Percentiles rank a stretch among this genome's conserved stretches.
phyloP scores from a whole-genome alignment of 2,113 vertebrate species.

The Tonatia bakeri region DNA sequence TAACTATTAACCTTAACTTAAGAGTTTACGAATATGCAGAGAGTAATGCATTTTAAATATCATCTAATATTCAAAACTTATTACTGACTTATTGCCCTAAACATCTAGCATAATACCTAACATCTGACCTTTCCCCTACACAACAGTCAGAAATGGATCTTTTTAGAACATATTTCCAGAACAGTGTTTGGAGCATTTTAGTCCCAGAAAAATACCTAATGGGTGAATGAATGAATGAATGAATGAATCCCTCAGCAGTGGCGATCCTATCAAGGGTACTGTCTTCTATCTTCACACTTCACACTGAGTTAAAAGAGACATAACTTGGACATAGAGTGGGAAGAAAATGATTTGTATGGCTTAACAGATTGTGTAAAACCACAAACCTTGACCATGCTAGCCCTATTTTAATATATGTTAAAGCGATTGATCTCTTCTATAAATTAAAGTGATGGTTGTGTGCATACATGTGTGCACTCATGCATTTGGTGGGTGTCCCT shows the following conservation, averaged over 20 bases:
- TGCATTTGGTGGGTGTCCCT: background rate
- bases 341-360: background rate
- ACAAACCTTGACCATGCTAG: background rate
- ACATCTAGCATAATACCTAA: background rate
- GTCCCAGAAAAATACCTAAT: background rate
- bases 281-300: background rate
- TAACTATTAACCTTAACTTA: background rate
- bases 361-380: background rate
- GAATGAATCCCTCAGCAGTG: background rate
- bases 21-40: background rate
- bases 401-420: background rate
- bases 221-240: background rate
- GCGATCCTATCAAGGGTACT: background rate
- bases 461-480: too few species aligned
- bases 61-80: background rate
- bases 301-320: background rate
- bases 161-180: background rate
- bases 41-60: background rate
- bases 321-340: background rate
- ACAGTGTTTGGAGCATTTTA: background rate
- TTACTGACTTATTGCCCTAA: background rate
- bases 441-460: background rate
- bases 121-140: background rate
- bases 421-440: background rate
- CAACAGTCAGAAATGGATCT: background rate